Conservation (phyloP, 2,113 vertebrate genomes). For the Urocolius indicus region DNA sequence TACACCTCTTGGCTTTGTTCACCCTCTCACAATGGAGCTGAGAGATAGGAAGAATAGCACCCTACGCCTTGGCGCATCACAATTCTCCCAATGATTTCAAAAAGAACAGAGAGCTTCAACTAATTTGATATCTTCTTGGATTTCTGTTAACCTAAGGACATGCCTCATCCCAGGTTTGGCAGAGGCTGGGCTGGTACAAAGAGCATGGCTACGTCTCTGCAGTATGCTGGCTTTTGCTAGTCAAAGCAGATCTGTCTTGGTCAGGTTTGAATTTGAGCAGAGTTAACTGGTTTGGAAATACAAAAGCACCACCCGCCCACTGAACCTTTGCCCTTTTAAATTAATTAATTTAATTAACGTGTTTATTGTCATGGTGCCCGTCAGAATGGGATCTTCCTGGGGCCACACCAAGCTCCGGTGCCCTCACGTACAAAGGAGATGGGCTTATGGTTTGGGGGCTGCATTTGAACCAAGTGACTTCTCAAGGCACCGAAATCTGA, state of each 20-base stretch:
- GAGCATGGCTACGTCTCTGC: not conserved
- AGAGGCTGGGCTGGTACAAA: conserved; percentile 16
- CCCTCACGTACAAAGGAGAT: conserved; percentile 20
- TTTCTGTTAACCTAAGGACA: conserved; percentile 40
- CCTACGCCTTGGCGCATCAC: conserved; percentile 23
- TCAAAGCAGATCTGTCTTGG: conserved; percentile 68
- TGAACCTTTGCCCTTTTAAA: conserved; percentile 75
- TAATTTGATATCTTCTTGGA: conserved; percentile 43
- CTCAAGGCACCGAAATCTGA: not conserved
- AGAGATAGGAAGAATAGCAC: conserved; percentile 65
- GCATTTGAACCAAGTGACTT: not conserved
- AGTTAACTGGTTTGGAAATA: conserved; percentile 67
- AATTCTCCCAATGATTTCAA: conserved; percentile 25
- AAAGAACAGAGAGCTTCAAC: conserved; percentile 46
- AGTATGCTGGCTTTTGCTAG: not conserved
- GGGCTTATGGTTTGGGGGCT: not conserved
- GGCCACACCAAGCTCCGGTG: conserved; percentile 38
- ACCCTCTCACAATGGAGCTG: conserved; percentile 29
- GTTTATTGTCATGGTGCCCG: conserved; percentile 57
- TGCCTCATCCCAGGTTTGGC: not conserved
- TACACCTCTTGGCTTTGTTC: conserved; percentile 73
- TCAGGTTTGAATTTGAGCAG: conserved; percentile 65
- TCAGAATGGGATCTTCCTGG: conserved; percentile 49
- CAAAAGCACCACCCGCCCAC: conserved; percentile 70
- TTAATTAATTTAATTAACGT: conserved; percentile 74